phyloP scores from a whole-genome alignment of 92 coral and sea anemone genomes.

The Plumapathes pennacea region DNA sequence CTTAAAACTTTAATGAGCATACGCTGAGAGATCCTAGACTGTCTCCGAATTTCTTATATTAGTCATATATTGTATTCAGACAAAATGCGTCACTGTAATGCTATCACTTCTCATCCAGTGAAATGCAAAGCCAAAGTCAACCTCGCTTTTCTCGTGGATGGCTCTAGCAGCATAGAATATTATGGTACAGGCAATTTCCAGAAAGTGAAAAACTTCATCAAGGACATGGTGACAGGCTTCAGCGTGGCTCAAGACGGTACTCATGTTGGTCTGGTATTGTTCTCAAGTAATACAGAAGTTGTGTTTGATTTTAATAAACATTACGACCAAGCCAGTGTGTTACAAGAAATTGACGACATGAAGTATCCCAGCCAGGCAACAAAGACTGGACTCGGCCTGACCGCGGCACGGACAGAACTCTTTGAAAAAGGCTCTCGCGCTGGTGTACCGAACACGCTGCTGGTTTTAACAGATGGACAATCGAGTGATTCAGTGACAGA shows the following conservation, averaged over 20 bases:
- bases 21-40: too few relatives aligned
- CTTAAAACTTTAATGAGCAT: too few relatives aligned
- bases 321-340: slow-evolving; percentile 7
- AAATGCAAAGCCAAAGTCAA: slow-evolving; percentile 79
- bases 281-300: slow-evolving; percentile 11
- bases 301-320: slow-evolving; percentile 28
- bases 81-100: too few relatives aligned
- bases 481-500: slow-evolving; percentile 57
- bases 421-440: slow-evolving; percentile 50
- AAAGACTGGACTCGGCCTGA: slow-evolving; percentile 64
- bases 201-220: slow-evolving; percentile 50
- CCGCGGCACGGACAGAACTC: slow-evolving; percentile 47
- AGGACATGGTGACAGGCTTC: slow-evolving; percentile 30
- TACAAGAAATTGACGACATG: slow-evolving; percentile 14
- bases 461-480: slow-evolving; percentile 70
- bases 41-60: too few relatives aligned
- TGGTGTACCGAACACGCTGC: slow-evolving; percentile 57
- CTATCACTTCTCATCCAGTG: not conserved
- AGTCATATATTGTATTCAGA: too few relatives aligned
- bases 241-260: slow-evolving; percentile 27
- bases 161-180: slow-evolving; percentile 72
- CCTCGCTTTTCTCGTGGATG: slow-evolving; percentile 73
- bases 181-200: slow-evolving; percentile 61
- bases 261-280: slow-evolving; percentile 58
- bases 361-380: slow-evolving; percentile 64